Evolutionary conservation across 2,113 vertebrate genomes (phyloP), one percentile per base, ranked within the genome.

Genomic region (Miniopterus natalensis): DNA sequence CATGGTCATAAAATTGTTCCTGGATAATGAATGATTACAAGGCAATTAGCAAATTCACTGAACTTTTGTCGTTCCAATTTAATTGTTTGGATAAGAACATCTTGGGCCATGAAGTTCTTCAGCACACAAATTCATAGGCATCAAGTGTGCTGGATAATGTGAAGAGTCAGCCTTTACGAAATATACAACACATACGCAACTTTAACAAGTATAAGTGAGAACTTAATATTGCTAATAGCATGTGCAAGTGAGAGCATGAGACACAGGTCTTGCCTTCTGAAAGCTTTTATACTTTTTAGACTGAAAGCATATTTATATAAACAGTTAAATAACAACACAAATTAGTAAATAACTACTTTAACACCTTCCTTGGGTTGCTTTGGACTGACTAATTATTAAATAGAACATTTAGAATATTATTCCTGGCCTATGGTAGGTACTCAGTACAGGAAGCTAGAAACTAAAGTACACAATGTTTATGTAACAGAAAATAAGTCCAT

Each of bases 31-130:
- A 90, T 81, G 66, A 87, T 40, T 89, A 84, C 25, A 90, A 91
- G 29, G 42, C 31, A 84, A 95, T 92, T 84, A 94, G 71, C n/a
- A 94, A 95, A 90, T 68, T 88, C 59, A 81, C 45, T 84, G 18
- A 92, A 88, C 77, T 92, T 87, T 15, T 87, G 65, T 84, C 92
- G 68, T 94, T 92, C 84, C n/a, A 47, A 87, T 92, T 95, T 95
- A 96, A 94, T 70, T 90, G 42, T 75, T 92, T 45, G 90, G 53
- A 85, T 80, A 93, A 90, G 84, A 95, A 92, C 14, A 59, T 85
- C 45, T 53, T 92, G 55, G 68, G 47, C 36, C 75, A 81, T 75
- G 57, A 95, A 94, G 14, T 84, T 92, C 68, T 84, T 73, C 65
- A 77, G 63, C 74, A 89, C 29, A 93, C 14, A 79, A 74, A 90